A percentile compares a stretch with the other conserved stretches of the same genome.
These are phyloP conservation scores for Lepidochitona cinerea DNA, from an alignment of 2,888 invertebrate species.

Conservation along the genomic window DNA sequence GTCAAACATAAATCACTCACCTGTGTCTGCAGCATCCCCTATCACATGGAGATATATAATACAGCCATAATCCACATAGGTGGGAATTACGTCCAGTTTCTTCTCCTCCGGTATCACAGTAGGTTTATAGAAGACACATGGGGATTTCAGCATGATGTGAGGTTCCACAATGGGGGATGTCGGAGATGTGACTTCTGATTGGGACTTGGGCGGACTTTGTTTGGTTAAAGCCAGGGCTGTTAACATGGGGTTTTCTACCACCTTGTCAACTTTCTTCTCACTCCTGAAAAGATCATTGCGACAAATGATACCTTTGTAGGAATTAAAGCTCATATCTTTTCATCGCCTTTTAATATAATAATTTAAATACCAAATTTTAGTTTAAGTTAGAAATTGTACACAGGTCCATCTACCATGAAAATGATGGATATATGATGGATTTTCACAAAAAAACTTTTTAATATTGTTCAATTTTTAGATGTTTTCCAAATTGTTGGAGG, in stretches of 20 bases:
- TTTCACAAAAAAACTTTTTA: too few species aligned
- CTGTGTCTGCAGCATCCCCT: constrained; percentile 31
- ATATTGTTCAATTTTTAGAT: too few species aligned
- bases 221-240: background rate
- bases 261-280: background rate
- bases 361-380: too few species aligned
- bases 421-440: too few species aligned
- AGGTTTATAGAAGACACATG: constrained; percentile 7
- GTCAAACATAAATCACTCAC: background rate
- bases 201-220: background rate
- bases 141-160: background rate
- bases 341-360: too few species aligned
- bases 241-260: background rate
- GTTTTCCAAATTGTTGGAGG: too few species aligned
- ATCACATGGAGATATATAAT: constrained; percentile 56
- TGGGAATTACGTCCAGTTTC: constrained; percentile 38
- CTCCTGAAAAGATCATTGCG: too few species aligned
- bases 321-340: too few species aligned
- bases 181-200: background rate
- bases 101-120: background rate
- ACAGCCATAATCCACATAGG: constrained; percentile 72
- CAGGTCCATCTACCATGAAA: too few species aligned
- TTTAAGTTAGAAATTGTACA: too few species aligned
- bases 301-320: too few species aligned
- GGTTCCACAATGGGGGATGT: background rate